Base-by-base conservation (phyloP, 2,888 invertebrate genomes). In the Parnassius orleans region DNA sequence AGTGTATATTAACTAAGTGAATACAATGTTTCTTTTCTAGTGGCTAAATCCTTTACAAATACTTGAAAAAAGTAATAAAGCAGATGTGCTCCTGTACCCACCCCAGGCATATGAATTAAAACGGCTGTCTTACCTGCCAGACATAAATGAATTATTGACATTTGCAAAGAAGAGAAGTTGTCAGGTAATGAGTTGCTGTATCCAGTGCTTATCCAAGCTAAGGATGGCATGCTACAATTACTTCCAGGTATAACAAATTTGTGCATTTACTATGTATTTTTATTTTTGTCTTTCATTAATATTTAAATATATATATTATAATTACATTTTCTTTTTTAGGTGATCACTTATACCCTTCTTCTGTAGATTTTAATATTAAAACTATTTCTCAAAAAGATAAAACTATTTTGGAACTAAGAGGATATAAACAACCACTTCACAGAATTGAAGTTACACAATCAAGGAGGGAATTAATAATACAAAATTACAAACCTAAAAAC, bases 31-130 rank as follows among this genome's bases (percentile, higher is more conserved):
- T 50, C 56, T 48, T 74, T 92, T 43, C 76, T 14, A 96, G 96
- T 96, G 96, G 96, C 86, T 88, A 51, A 84, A 84, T 12, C 95
- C 96, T 1, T 73, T 81, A 9, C 90, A 93, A 61, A 80, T 92
- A 57, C 72, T 94, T 62, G 72, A 83, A 43, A 79, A 80, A 51
- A 86, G 86, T 67, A 70, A 68, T n/a, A 78, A 79, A 9, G 78
- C 81, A 33, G 78, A 90, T 64, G 73, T 93, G 24, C 76, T 83
- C 60, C 74, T 97, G 12, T 94, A 94, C 54, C 95, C 95, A 2
- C 97, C 97, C 0, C 97, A 97, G 81, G 81, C 93, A 57, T 96
- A 96, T 78, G 97, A 97, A 85, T 79, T 96, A 1, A 90, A 91
- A 11, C 92, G 95, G 57, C 83, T 96, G 33, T 79, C 91, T 0